phyloP scores from a whole-genome alignment of 2,797 vertebrate species.

The Distichodus sexfasciatus region DNA sequence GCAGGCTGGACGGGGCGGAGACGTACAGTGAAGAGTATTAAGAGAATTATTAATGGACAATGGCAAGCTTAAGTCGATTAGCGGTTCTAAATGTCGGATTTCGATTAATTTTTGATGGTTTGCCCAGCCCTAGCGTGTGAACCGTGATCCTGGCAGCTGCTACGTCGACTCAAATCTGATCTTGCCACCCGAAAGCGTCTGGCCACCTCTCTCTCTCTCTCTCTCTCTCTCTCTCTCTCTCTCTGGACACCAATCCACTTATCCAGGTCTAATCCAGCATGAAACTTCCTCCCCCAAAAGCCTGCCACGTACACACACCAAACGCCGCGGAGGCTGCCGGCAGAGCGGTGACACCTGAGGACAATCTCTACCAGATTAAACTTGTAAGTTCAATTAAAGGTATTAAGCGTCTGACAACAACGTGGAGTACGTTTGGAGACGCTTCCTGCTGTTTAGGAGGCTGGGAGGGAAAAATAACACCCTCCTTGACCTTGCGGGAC shows the following conservation, averaged over 20 bases:
- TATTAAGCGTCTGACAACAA: background rate
- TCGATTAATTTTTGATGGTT: no score
- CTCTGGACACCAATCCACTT: constrained; percentile 16
- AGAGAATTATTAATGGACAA: no score
- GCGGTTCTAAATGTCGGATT: no score
- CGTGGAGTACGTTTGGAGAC: background rate
- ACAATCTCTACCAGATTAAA: constrained; percentile 22
- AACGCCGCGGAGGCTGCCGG: background rate
- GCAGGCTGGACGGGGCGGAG: no score
- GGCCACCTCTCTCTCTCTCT: constrained; percentile 22
- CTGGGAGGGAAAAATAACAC: background rate
- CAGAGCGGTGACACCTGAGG: background rate
- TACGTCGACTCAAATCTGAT: constrained; percentile 3
- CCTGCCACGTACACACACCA: background rate
- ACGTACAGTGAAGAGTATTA: no score
- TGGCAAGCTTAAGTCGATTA: no score
- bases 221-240: constrained; percentile 11
- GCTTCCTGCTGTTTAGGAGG: background rate
- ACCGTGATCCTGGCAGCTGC: background rate
- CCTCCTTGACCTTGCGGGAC: background rate
- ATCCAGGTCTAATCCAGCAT: constrained; percentile 13
- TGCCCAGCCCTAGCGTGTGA: no score
- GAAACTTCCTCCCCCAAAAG: background rate
- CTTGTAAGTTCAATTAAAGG: constrained; percentile 11
- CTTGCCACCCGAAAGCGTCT: background rate